These are phyloP conservation scores for Anomalospiza imberbis DNA, from an alignment of 2,797 vertebrate species.

Conservation along the genomic window DNA sequence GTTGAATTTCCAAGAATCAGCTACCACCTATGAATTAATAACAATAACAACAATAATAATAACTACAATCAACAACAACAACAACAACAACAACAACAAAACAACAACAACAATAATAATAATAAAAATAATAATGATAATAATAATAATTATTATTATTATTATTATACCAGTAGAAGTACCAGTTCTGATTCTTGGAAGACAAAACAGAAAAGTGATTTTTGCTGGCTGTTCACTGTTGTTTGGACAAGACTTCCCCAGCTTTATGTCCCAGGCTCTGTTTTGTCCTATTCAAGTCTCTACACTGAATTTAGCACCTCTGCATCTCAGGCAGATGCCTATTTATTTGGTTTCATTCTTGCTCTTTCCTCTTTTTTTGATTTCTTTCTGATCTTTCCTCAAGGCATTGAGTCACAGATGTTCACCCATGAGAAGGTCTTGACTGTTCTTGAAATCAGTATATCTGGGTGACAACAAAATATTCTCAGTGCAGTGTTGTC, in stretches of 20 bases:
- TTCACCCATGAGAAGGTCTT: neutral
- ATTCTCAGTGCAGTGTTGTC: neutral
- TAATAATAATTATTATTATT: too few species aligned
- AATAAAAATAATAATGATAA: too few species aligned
- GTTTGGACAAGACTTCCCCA: neutral
- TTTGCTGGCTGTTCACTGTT: neutral
- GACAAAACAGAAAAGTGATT: neutral
- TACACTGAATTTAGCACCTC: neutral
- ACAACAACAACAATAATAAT: too few species aligned
- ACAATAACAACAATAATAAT: too few species aligned
- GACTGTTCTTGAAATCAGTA: neutral
- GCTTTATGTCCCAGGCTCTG: neutral
- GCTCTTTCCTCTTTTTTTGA: neutral
- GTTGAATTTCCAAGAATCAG: neutral
- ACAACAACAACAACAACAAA: too few species aligned
- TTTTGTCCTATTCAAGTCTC: fast-evolving
- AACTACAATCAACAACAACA: neutral
- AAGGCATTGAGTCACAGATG: neutral
- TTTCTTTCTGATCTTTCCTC: neutral
- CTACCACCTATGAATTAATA: neutral
- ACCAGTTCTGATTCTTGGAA: neutral
- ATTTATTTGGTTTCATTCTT: neutral
- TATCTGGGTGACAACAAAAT: neutral
- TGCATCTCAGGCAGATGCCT: fast-evolving
- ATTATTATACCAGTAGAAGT: neutral